These are phyloP conservation scores for Gracilinanus agilis DNA, from an alignment of 2,113 vertebrate genomes.

Conservation along the genomic window DNA sequence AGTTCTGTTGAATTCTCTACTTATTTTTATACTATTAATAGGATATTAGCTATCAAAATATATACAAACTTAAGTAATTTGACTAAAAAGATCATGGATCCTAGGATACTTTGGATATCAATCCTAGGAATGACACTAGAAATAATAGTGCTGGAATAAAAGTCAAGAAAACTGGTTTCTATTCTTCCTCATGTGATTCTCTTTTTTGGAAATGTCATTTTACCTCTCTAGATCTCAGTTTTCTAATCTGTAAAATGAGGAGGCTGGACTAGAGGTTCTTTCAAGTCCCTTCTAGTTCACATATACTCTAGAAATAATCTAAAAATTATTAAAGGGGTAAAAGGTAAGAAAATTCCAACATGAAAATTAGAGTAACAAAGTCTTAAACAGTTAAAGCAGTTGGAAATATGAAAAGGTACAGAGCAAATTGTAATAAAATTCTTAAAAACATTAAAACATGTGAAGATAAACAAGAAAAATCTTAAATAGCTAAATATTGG, in stretches of 20 bases:
- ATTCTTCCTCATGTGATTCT: background rate
- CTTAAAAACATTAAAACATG: slow-evolving; percentile 29
- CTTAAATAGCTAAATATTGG: background rate
- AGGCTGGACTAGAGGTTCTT: background rate
- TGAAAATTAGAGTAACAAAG: slow-evolving; percentile 32
- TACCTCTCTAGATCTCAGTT: background rate
- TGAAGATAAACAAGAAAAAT: background rate
- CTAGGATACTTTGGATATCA: background rate
- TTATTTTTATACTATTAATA: background rate
- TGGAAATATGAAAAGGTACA: slow-evolving; percentile 20
- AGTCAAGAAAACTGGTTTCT: background rate
- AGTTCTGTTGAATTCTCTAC: background rate
- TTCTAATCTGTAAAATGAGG: background rate
- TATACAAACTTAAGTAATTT: background rate
- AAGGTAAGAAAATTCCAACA: background rate
- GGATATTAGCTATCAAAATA: background rate
- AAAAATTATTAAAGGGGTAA: background rate
- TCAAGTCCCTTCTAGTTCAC: background rate
- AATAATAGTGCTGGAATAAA: background rate
- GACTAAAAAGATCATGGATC: background rate
- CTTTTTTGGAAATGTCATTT: background rate
- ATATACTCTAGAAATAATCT: background rate
- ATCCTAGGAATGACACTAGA: background rate
- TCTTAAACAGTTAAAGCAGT: slow-evolving; percentile 34
- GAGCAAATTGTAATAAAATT: slow-evolving; percentile 13